Evolutionary conservation across 2,888 invertebrate genomes (phyloP).

Genomic region (Leistus spinibarbis): DNA sequence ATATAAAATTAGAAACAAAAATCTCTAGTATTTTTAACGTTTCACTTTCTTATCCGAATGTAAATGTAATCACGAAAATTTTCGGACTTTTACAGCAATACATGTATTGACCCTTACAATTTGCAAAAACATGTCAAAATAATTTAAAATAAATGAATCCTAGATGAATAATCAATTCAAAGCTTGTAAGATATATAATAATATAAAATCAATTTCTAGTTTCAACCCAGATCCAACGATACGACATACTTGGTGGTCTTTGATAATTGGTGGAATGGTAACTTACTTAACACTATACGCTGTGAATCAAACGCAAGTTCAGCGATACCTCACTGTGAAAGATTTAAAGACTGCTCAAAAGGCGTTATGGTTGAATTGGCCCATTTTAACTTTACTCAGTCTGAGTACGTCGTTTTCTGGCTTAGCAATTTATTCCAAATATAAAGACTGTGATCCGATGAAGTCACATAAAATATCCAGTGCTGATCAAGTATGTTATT

Average conservation of each 20-base stretch:
- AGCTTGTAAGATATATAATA: background rate
- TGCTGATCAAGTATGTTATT: constrained; percentile 67
- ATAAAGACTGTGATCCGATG: constrained; percentile 81
- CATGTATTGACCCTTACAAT: too few species aligned
- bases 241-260: constrained; percentile 83
- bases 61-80: too few species aligned
- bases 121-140: too few species aligned
- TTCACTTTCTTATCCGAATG: too few species aligned
- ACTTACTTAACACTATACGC: constrained; percentile 84
- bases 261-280: constrained; percentile 79
- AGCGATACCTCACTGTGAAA: constrained; percentile 73
- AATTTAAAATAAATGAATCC: too few species aligned
- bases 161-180: too few species aligned
- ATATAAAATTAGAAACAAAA: too few species aligned
- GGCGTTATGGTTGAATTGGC: constrained; percentile 82
- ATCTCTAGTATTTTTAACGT: too few species aligned
- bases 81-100: too few species aligned
- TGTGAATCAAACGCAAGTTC: constrained; percentile 86
- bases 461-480: constrained; percentile 65
- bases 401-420: constrained; percentile 73
- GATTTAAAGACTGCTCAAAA: constrained; percentile 71
- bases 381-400: constrained; percentile 76
- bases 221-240: constrained; percentile 79
- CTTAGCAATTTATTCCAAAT: constrained; percentile 83
- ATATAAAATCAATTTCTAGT: constrained; percentile 58